These are phyloP conservation scores for Hyaena hyaena DNA, from an alignment of 2,113 vertebrate genomes.

Conservation along the genomic window DNA sequence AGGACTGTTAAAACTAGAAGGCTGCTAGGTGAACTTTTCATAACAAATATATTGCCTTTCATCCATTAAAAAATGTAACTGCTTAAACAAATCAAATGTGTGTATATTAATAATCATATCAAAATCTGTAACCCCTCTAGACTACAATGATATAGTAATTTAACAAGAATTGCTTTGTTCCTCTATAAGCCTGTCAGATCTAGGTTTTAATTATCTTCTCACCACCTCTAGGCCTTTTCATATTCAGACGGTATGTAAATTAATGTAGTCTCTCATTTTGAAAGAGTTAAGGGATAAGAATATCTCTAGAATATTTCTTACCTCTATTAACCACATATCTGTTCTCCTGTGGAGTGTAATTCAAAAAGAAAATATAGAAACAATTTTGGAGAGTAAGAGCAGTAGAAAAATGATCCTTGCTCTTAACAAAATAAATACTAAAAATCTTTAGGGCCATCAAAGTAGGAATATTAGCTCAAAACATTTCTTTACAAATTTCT, in stretches of 20 bases:
- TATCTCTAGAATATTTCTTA: conserved; percentile 41
- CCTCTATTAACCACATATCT: conserved; percentile 27
- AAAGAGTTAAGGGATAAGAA: conserved; percentile 59
- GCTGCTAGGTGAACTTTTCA: conserved; percentile 48
- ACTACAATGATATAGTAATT: conserved; percentile 67
- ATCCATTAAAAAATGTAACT: conserved; percentile 32
- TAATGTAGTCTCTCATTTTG: conserved; percentile 64
- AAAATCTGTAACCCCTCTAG: conserved; percentile 56
- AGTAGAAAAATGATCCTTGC: neutral
- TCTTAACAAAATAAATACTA: conserved; percentile 39
- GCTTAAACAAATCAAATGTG: conserved; percentile 64
- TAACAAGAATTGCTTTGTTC: conserved; percentile 69
- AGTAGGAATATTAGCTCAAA: neutral
- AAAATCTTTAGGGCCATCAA: neutral
- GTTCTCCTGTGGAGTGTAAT: neutral
- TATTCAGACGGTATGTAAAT: conserved; percentile 66
- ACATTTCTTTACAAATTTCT: conserved; percentile 9
- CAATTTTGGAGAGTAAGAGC: neutral
- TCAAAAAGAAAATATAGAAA: conserved; percentile 21
- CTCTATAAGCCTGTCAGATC: conserved; percentile 46
- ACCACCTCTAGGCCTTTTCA: conserved; percentile 61
- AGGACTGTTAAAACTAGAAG: conserved; percentile 22
- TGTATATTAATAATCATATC: conserved; percentile 72
- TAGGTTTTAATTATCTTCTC: conserved; percentile 73
- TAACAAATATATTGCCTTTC: conserved; percentile 47